phyloP scores from a whole-genome alignment of 1,140 invertebrate species.

The Onthophagus taurus region DNA sequence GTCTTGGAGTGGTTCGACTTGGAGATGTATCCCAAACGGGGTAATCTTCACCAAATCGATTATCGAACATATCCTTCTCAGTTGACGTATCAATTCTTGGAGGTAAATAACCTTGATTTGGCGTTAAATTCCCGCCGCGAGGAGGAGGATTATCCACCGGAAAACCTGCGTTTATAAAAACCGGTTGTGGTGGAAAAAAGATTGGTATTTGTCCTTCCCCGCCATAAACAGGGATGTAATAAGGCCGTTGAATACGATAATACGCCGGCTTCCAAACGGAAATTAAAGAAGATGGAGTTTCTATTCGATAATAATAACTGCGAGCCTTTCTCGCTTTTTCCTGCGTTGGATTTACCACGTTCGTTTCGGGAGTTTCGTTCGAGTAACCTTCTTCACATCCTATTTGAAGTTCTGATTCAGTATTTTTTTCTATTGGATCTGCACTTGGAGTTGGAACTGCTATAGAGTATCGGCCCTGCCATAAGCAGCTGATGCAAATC shows the following conservation, averaged over 20 bases:
- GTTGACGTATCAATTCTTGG: slow-evolving; percentile 8
- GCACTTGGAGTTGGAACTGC: slow-evolving; percentile 6
- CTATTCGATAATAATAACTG: neutral
- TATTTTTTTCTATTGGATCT: slow-evolving; percentile 20
- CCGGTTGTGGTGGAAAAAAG: slow-evolving; percentile 31
- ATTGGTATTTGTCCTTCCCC: slow-evolving; percentile 23
- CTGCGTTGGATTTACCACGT: too few relatives aligned
- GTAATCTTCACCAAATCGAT: slow-evolving; percentile 15
- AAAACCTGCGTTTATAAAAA: slow-evolving; percentile 21
- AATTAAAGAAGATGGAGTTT: slow-evolving; percentile 3
- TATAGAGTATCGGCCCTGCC: too few relatives aligned
- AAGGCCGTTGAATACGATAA: slow-evolving; percentile 26
- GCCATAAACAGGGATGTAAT: slow-evolving; percentile 33
- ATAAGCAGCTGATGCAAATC: too few relatives aligned
- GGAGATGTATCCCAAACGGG: slow-evolving; percentile 24
- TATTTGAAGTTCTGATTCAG: slow-evolving; percentile 36
- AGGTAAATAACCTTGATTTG: neutral
- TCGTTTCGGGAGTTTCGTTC: too few relatives aligned
- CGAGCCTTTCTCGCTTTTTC: neutral
- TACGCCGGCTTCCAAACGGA: slow-evolving; percentile 23
- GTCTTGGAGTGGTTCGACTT: slow-evolving; percentile 6
- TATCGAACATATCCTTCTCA: slow-evolving; percentile 12
- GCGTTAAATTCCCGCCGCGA: neutral
- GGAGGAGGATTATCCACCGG: slow-evolving; percentile 21
- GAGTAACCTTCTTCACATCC: slow-evolving; percentile 29